Evolutionary conservation across 1,140 invertebrate genomes (phyloP), one percentile per base, ranked within the genome.

Genomic region (Philaenus spumarius): DNA sequence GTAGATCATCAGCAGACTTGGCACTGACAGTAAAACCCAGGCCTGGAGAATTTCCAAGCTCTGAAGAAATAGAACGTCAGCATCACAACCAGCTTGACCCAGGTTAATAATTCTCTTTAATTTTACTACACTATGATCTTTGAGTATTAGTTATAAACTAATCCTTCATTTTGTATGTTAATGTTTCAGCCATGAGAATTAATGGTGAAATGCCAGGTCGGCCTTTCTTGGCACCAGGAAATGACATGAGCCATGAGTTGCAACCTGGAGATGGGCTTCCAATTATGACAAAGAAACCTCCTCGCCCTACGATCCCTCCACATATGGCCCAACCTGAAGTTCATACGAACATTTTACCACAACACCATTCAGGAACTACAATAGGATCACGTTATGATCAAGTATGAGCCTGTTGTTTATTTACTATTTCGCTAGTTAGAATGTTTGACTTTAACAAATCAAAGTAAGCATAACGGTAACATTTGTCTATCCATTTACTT

Each of bases 41-140:
- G 55, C 85, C 87, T 1, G 82, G 84, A 30, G 87, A 89, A 63
- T 87, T 89, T 68, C 82, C 83, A 54, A 85, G 82, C 35, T 87
- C 85, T 39, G 89, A 90, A 66, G 84, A 90, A 70, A 84, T 87
- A 15, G 79, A 82, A 51, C 63, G 64, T 30, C 62, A 56, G 14
- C 59, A 30, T 15, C 42, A 68, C 59, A 68, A 64, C 48, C 67
- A 64, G 50, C 52, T 60, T 72, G 73, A 75, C 60, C 66, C 69
- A 58, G 74, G 74, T 70, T 56, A 47, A 45, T 45, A n/a, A 24
- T 58, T 45, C 71, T n/a, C 52, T 35, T 22, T 45, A 39, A 42
- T 15, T 22, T 47, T 11, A 4, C 11, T 12, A 15, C 14, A 5
- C 6, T 15, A 40, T 40, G 2, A 2, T 26, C 17, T 11, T 26